Percentiles rank a stretch among this genome's conserved stretches.
Conservation (phyloP, 2,888 invertebrate genomes). For the Cryptus viduatorius region DNA sequence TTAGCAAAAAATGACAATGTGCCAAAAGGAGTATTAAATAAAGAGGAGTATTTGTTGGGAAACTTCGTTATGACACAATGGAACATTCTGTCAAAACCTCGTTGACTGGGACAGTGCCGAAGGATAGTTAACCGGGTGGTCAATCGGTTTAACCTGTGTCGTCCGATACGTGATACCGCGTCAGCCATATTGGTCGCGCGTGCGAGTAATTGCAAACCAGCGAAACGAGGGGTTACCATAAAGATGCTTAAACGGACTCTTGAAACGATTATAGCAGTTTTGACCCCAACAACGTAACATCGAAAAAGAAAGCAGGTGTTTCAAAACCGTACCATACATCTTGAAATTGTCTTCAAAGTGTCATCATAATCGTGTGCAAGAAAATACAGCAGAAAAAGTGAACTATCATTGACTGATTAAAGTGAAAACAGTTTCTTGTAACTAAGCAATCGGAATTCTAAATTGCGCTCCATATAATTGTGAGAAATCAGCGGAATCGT, state of each 20-base stretch:
- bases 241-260: neutral
- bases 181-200: slow-evolving; percentile 53
- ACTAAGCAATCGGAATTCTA: neutral
- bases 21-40: slow-evolving; percentile 39
- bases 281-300: neutral
- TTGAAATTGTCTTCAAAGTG: slow-evolving; percentile 1
- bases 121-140: slow-evolving; percentile 38
- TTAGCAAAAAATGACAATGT: slow-evolving; percentile 20
- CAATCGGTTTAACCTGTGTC: slow-evolving; percentile 25
- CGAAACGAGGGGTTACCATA: slow-evolving; percentile 16
- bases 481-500: slow-evolving; percentile 6
- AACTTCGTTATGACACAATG: neutral
- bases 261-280: neutral
- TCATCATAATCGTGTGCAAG: neutral
- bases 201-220: slow-evolving; percentile 26
- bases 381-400: neutral
- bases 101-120: slow-evolving; percentile 35
- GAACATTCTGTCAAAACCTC: neutral
- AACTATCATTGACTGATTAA: neutral
- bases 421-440: slow-evolving; percentile 4
- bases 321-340: neutral
- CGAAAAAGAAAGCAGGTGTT: neutral
- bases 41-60: neutral
- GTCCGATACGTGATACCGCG: slow-evolving; percentile 16
- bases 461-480: neutral